phyloP scores from a whole-genome alignment of 2,797 vertebrate species.

The Pyrocephalus nanus region DNA sequence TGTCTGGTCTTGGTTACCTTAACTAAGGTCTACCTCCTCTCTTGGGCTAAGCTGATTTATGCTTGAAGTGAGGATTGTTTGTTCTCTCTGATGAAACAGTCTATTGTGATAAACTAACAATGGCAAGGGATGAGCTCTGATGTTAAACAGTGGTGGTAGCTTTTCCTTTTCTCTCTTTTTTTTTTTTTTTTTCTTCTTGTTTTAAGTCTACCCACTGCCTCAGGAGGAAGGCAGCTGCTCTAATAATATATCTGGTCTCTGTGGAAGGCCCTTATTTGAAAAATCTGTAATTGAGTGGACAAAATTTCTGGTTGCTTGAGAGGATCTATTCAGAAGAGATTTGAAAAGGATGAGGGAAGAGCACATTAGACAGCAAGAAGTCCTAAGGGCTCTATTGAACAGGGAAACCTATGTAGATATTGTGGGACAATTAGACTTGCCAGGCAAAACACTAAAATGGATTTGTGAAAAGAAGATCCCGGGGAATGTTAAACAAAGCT shows the following conservation, averaged over 20 bases:
- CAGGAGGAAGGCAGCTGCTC: conserved; percentile 10
- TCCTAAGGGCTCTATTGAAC: background rate
- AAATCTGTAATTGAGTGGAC: conserved; percentile 72
- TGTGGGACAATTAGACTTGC: conserved; percentile 13
- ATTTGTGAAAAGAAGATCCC: background rate
- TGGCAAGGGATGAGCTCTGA: background rate
- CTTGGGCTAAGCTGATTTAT: background rate
- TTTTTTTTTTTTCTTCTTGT: background rate
- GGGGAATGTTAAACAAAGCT: conserved; percentile 13
- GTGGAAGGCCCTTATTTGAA: conserved; percentile 55
- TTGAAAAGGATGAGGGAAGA: conserved; percentile 34
- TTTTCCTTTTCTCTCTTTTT: background rate
- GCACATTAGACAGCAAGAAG: background rate
- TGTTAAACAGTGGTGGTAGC: background rate
- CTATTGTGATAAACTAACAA: conserved; percentile 32
- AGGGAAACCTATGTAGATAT: conserved; percentile 1
- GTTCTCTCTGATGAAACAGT: background rate
- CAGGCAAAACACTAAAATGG: background rate
- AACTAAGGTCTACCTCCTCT: background rate
- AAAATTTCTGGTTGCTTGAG: conserved; percentile 63
- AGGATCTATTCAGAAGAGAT: conserved; percentile 57
- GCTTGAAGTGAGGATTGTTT: conserved; percentile 1
- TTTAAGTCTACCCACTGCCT: background rate
- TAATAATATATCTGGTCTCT: conserved; percentile 48
- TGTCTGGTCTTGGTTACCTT: background rate